Percentiles rank a stretch among this genome's conserved stretches.
These are phyloP conservation scores for Sebastiscus albofasciatus DNA, from an alignment of 2,797 vertebrate genomes.

Conservation along the genomic window DNA sequence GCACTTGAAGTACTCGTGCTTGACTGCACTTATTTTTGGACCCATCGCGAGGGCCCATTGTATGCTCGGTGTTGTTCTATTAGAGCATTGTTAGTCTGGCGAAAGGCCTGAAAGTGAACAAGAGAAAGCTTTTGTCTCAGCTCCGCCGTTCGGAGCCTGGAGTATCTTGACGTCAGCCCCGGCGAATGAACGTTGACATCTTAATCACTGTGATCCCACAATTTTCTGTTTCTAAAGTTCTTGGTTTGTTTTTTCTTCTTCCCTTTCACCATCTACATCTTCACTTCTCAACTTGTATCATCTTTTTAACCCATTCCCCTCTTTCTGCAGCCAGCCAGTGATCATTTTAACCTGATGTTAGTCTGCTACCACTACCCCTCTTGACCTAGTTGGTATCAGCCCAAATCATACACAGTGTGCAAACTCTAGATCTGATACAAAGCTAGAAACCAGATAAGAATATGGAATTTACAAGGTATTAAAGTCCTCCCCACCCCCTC, in stretches of 20 bases:
- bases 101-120: background rate
- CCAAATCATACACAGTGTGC: slow-evolving; percentile 25
- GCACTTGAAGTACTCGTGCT: background rate
- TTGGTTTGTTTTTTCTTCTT: background rate
- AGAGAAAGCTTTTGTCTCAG: background rate
- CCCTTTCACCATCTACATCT: background rate
- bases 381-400: slow-evolving; percentile 16
- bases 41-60: background rate
- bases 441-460: slow-evolving; percentile 34
- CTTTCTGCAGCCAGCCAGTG: background rate
- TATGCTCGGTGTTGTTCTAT: background rate
- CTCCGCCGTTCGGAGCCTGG: background rate
- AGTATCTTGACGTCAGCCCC: background rate
- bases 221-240: background rate
- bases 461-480: slow-evolving; percentile 51
- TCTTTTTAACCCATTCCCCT: background rate
- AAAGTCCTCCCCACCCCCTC: background rate
- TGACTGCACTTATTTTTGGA: slow-evolving; percentile 22
- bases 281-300: background rate
- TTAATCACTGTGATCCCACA: background rate
- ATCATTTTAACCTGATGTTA: background rate
- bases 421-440: slow-evolving; percentile 40
- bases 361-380: background rate
- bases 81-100: background rate
- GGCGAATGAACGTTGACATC: background rate